phyloP scores from a whole-genome alignment of 2,888 invertebrate genomes.

The Macropis europaea region DNA sequence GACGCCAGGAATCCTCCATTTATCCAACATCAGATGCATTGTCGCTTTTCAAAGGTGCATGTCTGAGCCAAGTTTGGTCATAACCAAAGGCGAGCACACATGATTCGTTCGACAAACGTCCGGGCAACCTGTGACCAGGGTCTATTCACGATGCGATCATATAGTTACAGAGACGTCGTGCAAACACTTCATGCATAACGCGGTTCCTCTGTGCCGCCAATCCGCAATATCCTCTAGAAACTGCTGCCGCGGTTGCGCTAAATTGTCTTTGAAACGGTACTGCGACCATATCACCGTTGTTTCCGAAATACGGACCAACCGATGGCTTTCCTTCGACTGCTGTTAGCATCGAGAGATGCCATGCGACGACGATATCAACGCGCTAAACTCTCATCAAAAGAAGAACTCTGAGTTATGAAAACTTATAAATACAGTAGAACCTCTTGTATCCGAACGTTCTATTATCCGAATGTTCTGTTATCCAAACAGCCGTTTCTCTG shows the following conservation, averaged over 20 bases:
- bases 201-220: slow-evolving; percentile 2
- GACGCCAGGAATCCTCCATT: slow-evolving; percentile 11
- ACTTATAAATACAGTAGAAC: too few relatives aligned
- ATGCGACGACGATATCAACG: too few relatives aligned
- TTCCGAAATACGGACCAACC: slow-evolving; percentile 7
- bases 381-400: background rate
- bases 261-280: slow-evolving; percentile 12
- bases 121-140: slow-evolving; percentile 23
- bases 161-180: slow-evolving; percentile 6
- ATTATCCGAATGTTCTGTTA: too few relatives aligned
- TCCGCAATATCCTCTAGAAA: slow-evolving; percentile 17
- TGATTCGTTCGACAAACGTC: slow-evolving; percentile 50
- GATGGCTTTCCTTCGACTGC: background rate
- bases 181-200: slow-evolving; percentile 30
- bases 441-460: too few relatives aligned
- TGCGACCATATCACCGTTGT: slow-evolving; percentile 12
- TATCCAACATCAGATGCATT: slow-evolving; percentile 9
- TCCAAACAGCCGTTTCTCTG: too few relatives aligned
- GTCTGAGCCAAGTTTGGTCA: slow-evolving; percentile 51
- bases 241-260: background rate
- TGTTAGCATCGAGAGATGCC: background rate
- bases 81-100: slow-evolving; percentile 40
- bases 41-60: slow-evolving; percentile 16
- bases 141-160: slow-evolving; percentile 32
- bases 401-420: too few relatives aligned